Conservation (phyloP, 2,888 invertebrate genomes). For the Cheilosia vulpina region DNA sequence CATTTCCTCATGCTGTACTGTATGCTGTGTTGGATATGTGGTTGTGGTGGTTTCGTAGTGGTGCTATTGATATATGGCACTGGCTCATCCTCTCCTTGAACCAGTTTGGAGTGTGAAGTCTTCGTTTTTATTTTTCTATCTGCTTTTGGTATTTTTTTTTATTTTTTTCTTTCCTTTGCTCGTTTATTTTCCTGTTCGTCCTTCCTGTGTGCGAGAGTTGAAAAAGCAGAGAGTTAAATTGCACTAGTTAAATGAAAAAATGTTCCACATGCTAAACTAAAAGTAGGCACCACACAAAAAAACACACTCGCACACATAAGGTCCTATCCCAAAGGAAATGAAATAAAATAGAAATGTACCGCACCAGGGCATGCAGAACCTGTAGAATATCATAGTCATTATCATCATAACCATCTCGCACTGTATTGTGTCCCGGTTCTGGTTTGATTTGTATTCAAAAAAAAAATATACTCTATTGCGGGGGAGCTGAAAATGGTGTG, state of each 20-base stretch:
- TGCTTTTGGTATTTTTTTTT: conserved; percentile 42
- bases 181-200: conserved; percentile 50
- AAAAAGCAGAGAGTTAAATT: conserved; percentile 66
- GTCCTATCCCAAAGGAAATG: conserved; percentile 33
- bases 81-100: conserved; percentile 75
- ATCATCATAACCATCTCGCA: conserved; percentile 32
- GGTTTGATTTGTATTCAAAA: conserved; percentile 48
- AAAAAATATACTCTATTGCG: neutral
- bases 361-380: conserved; percentile 27
- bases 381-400: conserved; percentile 61
- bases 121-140: conserved; percentile 31
- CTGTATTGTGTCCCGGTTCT: conserved; percentile 5
- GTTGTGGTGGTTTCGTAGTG: conserved; percentile 68
- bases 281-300: conserved; percentile 21
- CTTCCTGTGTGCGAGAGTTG: conserved; percentile 49
- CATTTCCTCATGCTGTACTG: conserved; percentile 72
- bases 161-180: conserved; percentile 39
- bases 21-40: conserved; percentile 61
- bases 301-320: conserved; percentile 34
- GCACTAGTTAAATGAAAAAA: conserved; percentile 76
- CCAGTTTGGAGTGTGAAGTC: conserved; percentile 73
- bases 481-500: conserved; percentile 14
- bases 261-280: conserved; percentile 45
- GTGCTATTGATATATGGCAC: conserved; percentile 72
- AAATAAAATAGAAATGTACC: conserved; percentile 40